These are phyloP conservation scores for Cyclina sinensis DNA, from an alignment of 1,140 invertebrate species.

Conservation along the genomic window DNA sequence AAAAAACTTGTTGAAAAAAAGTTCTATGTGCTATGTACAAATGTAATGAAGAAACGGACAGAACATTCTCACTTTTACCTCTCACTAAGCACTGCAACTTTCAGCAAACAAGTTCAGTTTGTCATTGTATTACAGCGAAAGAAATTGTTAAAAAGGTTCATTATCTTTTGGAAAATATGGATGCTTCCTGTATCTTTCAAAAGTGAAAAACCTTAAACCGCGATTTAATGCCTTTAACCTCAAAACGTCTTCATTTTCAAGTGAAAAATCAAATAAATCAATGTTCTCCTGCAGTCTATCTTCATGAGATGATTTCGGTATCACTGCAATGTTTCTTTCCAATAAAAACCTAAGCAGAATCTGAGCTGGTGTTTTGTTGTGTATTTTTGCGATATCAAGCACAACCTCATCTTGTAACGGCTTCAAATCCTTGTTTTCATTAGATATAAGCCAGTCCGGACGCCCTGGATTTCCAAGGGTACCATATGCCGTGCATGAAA, in stretches of 20 bases:
- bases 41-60: no score
- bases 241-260: slow-evolving; percentile 73
- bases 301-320: slow-evolving; percentile 94
- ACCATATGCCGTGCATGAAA: slow-evolving; percentile 93
- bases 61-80: no score
- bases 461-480: slow-evolving; percentile 91
- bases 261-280: slow-evolving; percentile 82
- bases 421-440: slow-evolving; percentile 31
- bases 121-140: no score
- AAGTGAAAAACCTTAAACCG: slow-evolving; percentile 75
- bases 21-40: no score
- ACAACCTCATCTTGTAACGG: slow-evolving; percentile 89
- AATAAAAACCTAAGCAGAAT: slow-evolving; percentile 92
- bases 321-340: slow-evolving; percentile 91
- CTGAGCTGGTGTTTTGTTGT: slow-evolving; percentile 92
- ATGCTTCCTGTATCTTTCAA: slow-evolving; percentile 74
- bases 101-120: no score
- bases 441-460: slow-evolving; percentile 71
- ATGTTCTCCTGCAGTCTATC: slow-evolving; percentile 90
- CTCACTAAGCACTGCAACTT: no score
- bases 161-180: slow-evolving; percentile 75
- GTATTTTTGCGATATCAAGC: slow-evolving; percentile 90
- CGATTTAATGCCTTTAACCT: slow-evolving; percentile 72
- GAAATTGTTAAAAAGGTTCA: slow-evolving; percentile 77
- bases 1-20: no score